Evolutionary conservation across 2,888 invertebrate species (phyloP).

Genomic region (Malacosoma neustria): DNA sequence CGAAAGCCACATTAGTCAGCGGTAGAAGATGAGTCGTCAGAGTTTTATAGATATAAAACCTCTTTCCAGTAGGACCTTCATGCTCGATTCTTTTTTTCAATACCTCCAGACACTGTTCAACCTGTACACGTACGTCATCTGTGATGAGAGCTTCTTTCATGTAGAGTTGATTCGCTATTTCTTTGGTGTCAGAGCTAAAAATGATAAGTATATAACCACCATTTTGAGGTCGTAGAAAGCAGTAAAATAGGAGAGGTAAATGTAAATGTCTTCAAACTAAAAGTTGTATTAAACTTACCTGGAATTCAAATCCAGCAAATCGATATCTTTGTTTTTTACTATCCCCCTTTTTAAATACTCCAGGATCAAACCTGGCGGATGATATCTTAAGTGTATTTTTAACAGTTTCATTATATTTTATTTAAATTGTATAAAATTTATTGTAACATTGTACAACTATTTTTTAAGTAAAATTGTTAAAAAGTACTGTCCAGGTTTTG

Average conservation of each 20-base stretch:
- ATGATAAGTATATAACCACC: too few species aligned
- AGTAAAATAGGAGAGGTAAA: too few species aligned
- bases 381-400: constrained; percentile 81
- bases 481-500: constrained; percentile 34
- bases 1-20: constrained; percentile 82
- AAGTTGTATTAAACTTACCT: constrained; percentile 69
- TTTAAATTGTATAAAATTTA: constrained; percentile 1
- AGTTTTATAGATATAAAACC: constrained; percentile 79
- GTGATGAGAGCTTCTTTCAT: constrained; percentile 73
- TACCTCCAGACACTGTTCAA: constrained; percentile 76
- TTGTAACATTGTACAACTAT: constrained; percentile 15
- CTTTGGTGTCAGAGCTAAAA: constrained; percentile 70
- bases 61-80: constrained; percentile 72
- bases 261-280: too few species aligned
- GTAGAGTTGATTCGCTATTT: constrained; percentile 63
- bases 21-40: constrained; percentile 81
- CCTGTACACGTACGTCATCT: constrained; percentile 69
- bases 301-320: constrained; percentile 76
- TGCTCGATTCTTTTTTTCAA: constrained; percentile 78
- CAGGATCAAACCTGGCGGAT: constrained; percentile 81
- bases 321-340: constrained; percentile 77
- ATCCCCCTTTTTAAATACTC: constrained; percentile 76
- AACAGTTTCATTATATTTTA: constrained; percentile 74
- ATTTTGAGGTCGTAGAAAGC: too few species aligned
- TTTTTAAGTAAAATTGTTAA: constrained; percentile 23